Conservation (phyloP, 2,888 invertebrate species). For the Diadegma fenestrale region DNA sequence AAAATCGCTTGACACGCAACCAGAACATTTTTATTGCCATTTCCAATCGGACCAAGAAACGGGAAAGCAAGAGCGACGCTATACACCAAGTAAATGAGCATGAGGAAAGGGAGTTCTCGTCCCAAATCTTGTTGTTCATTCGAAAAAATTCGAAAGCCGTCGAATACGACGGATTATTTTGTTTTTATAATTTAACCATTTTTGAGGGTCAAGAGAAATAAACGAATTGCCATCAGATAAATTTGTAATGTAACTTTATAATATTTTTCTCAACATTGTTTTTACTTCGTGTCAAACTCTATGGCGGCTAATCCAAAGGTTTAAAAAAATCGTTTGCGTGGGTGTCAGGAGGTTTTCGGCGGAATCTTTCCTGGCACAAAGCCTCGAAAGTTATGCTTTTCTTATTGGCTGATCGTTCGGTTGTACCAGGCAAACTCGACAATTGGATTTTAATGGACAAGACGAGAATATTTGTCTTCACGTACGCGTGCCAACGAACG, state of each 20-base stretch:
- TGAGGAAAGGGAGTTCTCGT: slow-evolving; percentile 39
- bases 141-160: not conserved
- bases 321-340: not conserved
- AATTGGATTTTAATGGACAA: slow-evolving; percentile 30
- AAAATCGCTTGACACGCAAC: slow-evolving; percentile 10
- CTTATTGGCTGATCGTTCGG: not conserved
- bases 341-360: slow-evolving; percentile 19
- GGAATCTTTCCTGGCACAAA: slow-evolving; percentile 54
- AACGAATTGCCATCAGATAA: too few relatives aligned
- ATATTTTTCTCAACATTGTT: too few relatives aligned
- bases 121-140: slow-evolving; percentile 4
- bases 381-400: slow-evolving; percentile 38
- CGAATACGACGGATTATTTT: not conserved
- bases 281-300: too few relatives aligned
- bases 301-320: too few relatives aligned
- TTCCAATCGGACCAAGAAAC: slow-evolving; percentile 10
- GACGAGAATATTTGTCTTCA: slow-evolving; percentile 25
- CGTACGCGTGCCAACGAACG: slow-evolving; percentile 6
- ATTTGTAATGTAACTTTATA: too few relatives aligned
- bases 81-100: slow-evolving; percentile 1
- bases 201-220: not conserved
- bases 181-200: not conserved
- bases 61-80: not conserved
- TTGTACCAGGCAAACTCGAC: slow-evolving; percentile 47
- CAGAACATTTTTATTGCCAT: slow-evolving; percentile 31